Evolutionary conservation across 2,888 invertebrate genomes (phyloP).

Genomic region (Shargacucullia verbasci): DNA sequence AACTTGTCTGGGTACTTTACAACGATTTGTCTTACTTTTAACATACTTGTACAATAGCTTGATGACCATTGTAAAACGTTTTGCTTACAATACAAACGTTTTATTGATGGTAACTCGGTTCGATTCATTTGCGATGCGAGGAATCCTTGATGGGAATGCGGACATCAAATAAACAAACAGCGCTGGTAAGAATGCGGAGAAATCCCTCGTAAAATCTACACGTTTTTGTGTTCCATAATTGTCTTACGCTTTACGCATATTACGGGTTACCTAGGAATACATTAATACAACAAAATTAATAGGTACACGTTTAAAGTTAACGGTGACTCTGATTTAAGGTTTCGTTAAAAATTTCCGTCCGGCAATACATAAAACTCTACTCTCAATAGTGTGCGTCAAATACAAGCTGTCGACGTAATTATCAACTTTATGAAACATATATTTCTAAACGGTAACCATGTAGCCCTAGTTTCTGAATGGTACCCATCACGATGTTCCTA

Average conservation of each 20-base stretch:
- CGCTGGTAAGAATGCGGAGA: slow-evolving; percentile 42
- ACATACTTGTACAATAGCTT: slow-evolving; percentile 34
- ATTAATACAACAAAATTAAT: too few relatives aligned
- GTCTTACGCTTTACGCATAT: slow-evolving; percentile 43
- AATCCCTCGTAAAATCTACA: slow-evolving; percentile 47
- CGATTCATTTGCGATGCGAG: slow-evolving; percentile 46
- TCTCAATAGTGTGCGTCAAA: too few relatives aligned
- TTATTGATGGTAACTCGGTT: slow-evolving; percentile 36
- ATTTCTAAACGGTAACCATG: too few relatives aligned
- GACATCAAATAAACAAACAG: slow-evolving; percentile 48
- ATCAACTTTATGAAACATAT: too few relatives aligned
- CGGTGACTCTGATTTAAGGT: neutral
- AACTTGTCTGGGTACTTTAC: slow-evolving; percentile 65
- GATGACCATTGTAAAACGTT: slow-evolving; percentile 19
- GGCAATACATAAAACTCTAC: too few relatives aligned
- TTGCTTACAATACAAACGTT: slow-evolving; percentile 32
- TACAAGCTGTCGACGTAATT: too few relatives aligned
- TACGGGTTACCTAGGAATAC: slow-evolving; percentile 23
- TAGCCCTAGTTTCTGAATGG: too few relatives aligned
- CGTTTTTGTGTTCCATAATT: slow-evolving; percentile 53
- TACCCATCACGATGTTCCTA: too few relatives aligned
- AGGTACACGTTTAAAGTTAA: too few relatives aligned
- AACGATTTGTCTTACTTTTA: slow-evolving; percentile 57
- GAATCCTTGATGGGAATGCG: slow-evolving; percentile 55
- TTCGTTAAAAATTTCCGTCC: too few relatives aligned